These are phyloP conservation scores for Triplophysa dalaica DNA, from an alignment of 2,113 vertebrate species.

Conservation along the genomic window DNA sequence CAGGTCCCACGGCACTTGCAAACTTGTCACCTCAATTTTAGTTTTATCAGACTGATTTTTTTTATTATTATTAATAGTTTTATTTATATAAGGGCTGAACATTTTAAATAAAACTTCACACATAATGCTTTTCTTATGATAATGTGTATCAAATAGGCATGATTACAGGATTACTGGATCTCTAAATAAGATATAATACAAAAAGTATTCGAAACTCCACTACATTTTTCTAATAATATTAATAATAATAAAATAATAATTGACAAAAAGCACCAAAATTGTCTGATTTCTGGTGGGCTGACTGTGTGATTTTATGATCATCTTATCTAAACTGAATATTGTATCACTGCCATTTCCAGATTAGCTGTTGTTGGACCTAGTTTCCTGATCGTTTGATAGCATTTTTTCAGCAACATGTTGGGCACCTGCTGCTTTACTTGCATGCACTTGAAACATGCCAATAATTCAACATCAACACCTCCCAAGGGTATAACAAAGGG, in stretches of 20 bases:
- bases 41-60: constrained; percentile 14
- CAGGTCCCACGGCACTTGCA: constrained; percentile 8
- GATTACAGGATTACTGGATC: no score
- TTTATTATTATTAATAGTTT: neutral
- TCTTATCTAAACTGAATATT: constrained; percentile 27
- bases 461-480: constrained; percentile 27
- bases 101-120: neutral
- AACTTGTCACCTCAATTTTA: constrained; percentile 11
- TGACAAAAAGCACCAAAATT: neutral
- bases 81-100: neutral
- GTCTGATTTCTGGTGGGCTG: neutral
- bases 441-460: constrained; percentile 18
- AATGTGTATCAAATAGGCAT: neutral
- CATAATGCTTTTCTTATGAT: neutral
- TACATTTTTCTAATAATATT: neutral
- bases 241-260: neutral
- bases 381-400: constrained; percentile 31
- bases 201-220: no score
- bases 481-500: constrained; percentile 1
- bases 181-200: no score
- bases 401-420: constrained; percentile 69
- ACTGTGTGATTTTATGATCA: neutral
- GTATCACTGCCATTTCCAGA: constrained; percentile 23
- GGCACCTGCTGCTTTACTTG: constrained; percentile 66
- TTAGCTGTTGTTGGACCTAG: constrained; percentile 28